A percentile compares a stretch with the other conserved stretches of the same genome.
phyloP scores from a whole-genome alignment of 2,888 invertebrate species.

The Allophyes oxyacanthae region DNA sequence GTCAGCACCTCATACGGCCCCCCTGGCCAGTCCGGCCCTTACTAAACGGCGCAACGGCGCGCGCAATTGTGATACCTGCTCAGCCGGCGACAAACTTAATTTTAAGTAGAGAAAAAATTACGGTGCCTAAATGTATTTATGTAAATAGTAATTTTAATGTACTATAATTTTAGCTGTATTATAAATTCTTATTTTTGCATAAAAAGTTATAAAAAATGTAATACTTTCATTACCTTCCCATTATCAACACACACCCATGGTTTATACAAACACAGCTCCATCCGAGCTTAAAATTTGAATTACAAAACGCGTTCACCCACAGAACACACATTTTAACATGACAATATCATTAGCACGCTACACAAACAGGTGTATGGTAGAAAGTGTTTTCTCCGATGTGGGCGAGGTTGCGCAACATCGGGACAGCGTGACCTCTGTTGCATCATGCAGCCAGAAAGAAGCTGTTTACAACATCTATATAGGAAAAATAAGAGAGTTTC shows the following conservation, averaged over 20 bases:
- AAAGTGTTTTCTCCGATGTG: conserved; percentile 82
- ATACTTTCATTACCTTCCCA: conserved; percentile 36
- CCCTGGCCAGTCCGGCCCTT: conserved; percentile 92
- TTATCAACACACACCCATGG: conserved; percentile 21
- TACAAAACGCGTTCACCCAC: conserved; percentile 49
- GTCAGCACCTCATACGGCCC: conserved; percentile 91
- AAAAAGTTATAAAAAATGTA: conserved; percentile 71
- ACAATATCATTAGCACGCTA: conserved; percentile 65
- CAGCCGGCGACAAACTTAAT: conserved; percentile 86
- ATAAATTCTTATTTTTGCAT: conserved; percentile 87
- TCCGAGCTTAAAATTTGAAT: conserved; percentile 33
- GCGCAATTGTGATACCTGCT: conserved; percentile 87
- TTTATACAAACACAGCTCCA: conserved; percentile 28
- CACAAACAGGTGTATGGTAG: conserved; percentile 76
- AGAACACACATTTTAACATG: conserved; percentile 58
- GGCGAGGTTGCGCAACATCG: conserved; percentile 74
- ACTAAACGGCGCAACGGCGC: conserved; percentile 82
- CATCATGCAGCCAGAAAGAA: conserved; percentile 79
- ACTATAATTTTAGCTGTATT: conserved; percentile 86
- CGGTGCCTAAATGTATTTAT: conserved; percentile 90
- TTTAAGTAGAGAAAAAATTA: conserved; percentile 89
- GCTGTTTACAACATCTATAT: conserved; percentile 80
- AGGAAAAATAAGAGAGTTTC: conserved; percentile 80
- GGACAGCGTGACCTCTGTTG: conserved; percentile 82
- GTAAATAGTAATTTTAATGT: conserved; percentile 90